A percentile compares a stretch with the other conserved stretches of the same genome.
These are phyloP conservation scores for Yponomeuta cagnagella DNA, from an alignment of 2,888 invertebrate species.

Conservation along the genomic window DNA sequence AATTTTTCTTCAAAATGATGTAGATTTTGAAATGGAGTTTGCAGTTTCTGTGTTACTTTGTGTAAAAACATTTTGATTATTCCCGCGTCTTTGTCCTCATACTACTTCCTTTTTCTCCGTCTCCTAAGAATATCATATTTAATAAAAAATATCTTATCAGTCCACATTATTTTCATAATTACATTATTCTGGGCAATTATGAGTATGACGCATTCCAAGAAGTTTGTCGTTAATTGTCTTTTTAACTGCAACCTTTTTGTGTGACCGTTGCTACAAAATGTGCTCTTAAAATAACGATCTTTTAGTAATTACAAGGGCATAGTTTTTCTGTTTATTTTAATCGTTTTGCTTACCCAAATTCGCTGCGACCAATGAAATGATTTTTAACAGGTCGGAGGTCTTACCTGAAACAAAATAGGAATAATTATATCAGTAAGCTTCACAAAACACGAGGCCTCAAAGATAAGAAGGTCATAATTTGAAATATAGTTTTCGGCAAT, in stretches of 20 bases:
- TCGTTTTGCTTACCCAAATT: not conserved
- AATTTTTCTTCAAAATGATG: too few species aligned
- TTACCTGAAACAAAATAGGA: slow-evolving; percentile 17
- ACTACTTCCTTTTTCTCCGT: too few species aligned
- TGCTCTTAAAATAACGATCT: not conserved
- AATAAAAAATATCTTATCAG: too few species aligned
- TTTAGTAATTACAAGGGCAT: not conserved
- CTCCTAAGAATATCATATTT: too few species aligned
- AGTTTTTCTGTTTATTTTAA: not conserved
- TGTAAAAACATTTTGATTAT: too few species aligned
- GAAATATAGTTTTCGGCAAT: not conserved
- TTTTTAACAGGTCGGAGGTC: not conserved
- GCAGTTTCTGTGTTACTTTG: too few species aligned
- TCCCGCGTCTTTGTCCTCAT: too few species aligned
- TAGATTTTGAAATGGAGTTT: too few species aligned
- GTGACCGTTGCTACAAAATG: not conserved
- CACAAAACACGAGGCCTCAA: not conserved
- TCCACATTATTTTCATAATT: too few species aligned
- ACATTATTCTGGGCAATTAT: not conserved
- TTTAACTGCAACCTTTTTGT: not conserved
- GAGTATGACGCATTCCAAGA: not conserved
- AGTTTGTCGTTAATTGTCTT: not conserved
- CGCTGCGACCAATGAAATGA: not conserved
- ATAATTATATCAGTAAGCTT: not conserved
- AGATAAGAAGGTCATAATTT: not conserved